Percentiles rank a stretch among this genome's conserved stretches.
Evolutionary conservation across 2,113 vertebrate genomes (phyloP).

Genomic region (Cephalophus harveyi): DNA sequence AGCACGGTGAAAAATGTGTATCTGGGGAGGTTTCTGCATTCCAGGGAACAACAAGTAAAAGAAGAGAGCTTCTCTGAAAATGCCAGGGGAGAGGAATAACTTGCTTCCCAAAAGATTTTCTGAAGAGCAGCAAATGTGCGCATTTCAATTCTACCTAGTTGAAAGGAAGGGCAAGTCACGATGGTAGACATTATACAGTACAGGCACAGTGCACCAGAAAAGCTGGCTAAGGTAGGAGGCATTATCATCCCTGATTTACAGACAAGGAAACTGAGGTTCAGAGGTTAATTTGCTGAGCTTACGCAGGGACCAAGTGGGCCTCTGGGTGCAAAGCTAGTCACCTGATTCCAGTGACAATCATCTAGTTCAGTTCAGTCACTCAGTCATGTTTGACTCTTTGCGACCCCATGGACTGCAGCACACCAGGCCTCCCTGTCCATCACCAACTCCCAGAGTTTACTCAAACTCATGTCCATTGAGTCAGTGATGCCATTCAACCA

Average conservation of each 20-base stretch:
- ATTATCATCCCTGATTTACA: neutral
- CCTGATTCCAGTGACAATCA: neutral
- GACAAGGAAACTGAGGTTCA: neutral
- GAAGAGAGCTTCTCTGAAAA: neutral
- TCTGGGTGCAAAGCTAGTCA: neutral
- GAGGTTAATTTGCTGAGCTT: neutral
- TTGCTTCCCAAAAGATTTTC: neutral
- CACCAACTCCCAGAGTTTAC: neutral
- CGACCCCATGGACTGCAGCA: neutral
- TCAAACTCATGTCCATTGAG: neutral
- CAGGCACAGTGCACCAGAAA: neutral
- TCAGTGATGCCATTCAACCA: neutral
- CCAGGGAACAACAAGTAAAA: neutral
- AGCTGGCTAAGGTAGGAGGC: rapidly evolving
- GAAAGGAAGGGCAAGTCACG: neutral
- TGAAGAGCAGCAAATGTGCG: neutral
- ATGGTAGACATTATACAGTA: rapidly evolving
- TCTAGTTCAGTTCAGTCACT: neutral
- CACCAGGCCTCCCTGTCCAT: neutral
- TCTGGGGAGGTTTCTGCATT: neutral
- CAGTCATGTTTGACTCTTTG: neutral
- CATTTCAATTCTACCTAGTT: neutral
- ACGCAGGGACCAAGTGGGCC: neutral
- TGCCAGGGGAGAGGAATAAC: neutral
- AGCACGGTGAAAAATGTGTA: neutral